A percentile compares a stretch with the other conserved stretches of the same genome.
phyloP scores from a whole-genome alignment of 2,113 vertebrate species.

The Daubentonia madagascariensis region DNA sequence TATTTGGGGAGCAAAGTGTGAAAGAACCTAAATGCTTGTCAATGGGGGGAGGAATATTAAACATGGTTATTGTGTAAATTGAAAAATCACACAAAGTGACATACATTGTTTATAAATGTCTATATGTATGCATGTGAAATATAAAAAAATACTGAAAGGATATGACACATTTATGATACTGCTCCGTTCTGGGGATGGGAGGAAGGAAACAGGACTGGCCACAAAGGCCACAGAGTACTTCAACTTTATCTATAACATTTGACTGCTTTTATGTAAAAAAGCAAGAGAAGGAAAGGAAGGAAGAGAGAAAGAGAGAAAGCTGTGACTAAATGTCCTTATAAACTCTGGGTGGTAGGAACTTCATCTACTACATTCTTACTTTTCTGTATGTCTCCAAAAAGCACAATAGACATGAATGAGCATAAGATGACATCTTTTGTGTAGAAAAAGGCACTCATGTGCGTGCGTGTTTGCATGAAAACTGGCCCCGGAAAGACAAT shows the following conservation, averaged over 20 bases:
- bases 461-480: background rate
- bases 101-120: background rate
- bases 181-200: background rate
- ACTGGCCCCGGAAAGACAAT: background rate
- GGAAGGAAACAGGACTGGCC: background rate
- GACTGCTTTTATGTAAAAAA: background rate
- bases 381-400: background rate
- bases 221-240: background rate
- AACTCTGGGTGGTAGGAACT: background rate
- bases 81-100: background rate
- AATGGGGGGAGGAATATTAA: background rate
- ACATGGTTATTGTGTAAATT: background rate
- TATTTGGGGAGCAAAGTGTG: background rate
- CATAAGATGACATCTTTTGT: background rate
- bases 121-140: too few relatives aligned
- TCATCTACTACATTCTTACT: background rate
- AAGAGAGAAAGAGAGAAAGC: background rate
- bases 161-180: too few relatives aligned
- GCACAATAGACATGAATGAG: background rate
- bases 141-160: too few relatives aligned
- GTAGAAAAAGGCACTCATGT: fast-evolving
- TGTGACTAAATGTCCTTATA: background rate
- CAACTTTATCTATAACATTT: background rate
- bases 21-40: background rate
- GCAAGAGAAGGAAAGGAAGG: background rate